phyloP scores from a whole-genome alignment of 2,888 invertebrate species.

The Ormyrus thymus region DNA sequence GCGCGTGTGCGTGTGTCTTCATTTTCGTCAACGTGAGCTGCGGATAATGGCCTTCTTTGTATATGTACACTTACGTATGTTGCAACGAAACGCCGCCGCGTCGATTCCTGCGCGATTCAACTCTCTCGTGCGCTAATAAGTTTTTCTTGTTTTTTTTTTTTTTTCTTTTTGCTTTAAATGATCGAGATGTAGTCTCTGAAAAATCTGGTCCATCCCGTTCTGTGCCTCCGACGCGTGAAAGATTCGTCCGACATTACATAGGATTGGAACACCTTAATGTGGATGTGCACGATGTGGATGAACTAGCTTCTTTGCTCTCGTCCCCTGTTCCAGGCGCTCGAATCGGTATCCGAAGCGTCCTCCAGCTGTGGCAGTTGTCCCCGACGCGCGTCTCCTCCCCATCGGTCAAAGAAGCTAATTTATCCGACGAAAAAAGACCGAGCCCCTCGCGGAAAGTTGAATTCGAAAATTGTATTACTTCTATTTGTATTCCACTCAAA shows the following conservation, averaged over 20 bases:
- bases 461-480: too few relatives aligned
- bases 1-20: constrained; percentile 40
- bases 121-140: too few relatives aligned
- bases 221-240: too few relatives aligned
- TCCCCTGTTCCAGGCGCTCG: too few relatives aligned
- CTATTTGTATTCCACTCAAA: too few relatives aligned
- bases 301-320: constrained; percentile 13
- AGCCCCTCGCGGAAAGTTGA: too few relatives aligned
- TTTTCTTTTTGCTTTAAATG: too few relatives aligned
- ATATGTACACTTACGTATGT: constrained; percentile 38
- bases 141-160: too few relatives aligned
- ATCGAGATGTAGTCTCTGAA: too few relatives aligned
- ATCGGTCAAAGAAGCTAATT: constrained; percentile 9
- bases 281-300: background rate
- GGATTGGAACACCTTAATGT: background rate
- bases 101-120: constrained; percentile 43
- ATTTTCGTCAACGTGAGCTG: constrained; percentile 26
- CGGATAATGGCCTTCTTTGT: constrained; percentile 40
- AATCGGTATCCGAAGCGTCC: background rate
- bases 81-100: constrained; percentile 52
- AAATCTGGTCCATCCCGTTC: too few relatives aligned
- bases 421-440: background rate
- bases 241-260: background rate
- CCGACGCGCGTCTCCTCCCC: background rate
- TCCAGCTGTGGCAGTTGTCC: background rate